Conservation (phyloP, 2,888 invertebrate genomes). For the Scaptomyza tumidula region DNA sequence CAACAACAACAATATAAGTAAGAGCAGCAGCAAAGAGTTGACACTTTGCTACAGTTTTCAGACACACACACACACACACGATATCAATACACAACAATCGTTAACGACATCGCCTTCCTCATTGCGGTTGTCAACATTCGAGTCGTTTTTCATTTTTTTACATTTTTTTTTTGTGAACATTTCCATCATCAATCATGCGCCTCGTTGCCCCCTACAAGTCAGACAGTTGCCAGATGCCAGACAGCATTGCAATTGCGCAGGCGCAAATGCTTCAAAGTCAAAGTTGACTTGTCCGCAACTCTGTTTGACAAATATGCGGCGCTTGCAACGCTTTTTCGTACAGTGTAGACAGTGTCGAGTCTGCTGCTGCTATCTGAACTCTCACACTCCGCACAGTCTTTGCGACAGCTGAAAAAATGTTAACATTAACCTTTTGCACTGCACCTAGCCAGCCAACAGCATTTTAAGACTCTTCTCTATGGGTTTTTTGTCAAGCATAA, state of each 20-base stretch:
- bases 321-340: neutral
- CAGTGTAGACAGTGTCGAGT: too few species aligned
- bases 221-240: conserved; percentile 1
- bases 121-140: conserved; percentile 40
- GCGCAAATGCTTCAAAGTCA: conserved; percentile 53
- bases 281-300: conserved; percentile 37
- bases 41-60: conserved; percentile 26
- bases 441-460: conserved; percentile 7
- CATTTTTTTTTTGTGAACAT: conserved; percentile 25
- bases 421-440: conserved; percentile 54
- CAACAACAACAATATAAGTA: neutral
- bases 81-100: conserved; percentile 3
- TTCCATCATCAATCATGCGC: conserved; percentile 53
- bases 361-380: conserved; percentile 7
- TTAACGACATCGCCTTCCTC: conserved; percentile 26
- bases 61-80: conserved; percentile 21
- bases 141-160: conserved; percentile 47
- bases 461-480: conserved; percentile 16
- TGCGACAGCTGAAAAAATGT: conserved; percentile 37
- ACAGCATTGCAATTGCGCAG: conserved; percentile 44
- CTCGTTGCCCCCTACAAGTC: conserved; percentile 22
- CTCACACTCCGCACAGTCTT: conserved; percentile 13
- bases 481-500: conserved; percentile 2
- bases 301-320: conserved; percentile 42
- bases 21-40: conserved; percentile 2